Evolutionary conservation across 92 coral and sea anemone genomes (phyloP), one percentile per base, ranked within the genome.

Genomic region (Heliopora coerulea): DNA sequence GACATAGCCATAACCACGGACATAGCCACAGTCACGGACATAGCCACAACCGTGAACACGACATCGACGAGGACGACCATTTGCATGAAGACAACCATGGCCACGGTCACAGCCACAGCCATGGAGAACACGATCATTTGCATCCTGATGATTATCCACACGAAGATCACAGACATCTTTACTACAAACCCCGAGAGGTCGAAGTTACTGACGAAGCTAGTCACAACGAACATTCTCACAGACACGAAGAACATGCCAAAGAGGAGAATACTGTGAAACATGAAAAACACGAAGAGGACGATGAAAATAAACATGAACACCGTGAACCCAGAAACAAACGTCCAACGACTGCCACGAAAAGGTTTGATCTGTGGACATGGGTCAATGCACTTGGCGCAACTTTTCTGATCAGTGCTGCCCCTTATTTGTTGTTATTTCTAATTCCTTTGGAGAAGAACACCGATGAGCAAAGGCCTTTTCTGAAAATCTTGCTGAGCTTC

Each of bases 321-420:
- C 73, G 81, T 42, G 84, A 74, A 17, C 52, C 63, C 21, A 62
- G 64, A 41, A 39, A 62, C 9, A 35, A 60, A 20, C 50, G 26
- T 33, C 54, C 62, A 21, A 69, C 56, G 61, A 54, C 77, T 12
- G n/a, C 65, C 80, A 27, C 41, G 62, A 57, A 42, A 70, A 86
- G 93, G 27, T 87, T 80, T 63, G 83, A 86, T 49, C 5, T 83
- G 6, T 56, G 79, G 17, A 87, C 86, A 32, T 95, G 99, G 99
- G 65, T 88, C 0, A 88, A 95, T 40, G 99, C 99, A 0, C 74
- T 95, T 18, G 85, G 80, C n/a, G 89, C 99, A 2, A 95, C 99
- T 0, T 46, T 95, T 18, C 80, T 95, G 57, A 95, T 95, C 77
- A 95, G 99, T 60, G 99, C 99, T n/a, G 99, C 99, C 23, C 99